A percentile compares a stretch with the other conserved stretches of the same genome.
Conservation (phyloP, 2,797 vertebrate genomes). For the Pangasius djambal region DNA sequence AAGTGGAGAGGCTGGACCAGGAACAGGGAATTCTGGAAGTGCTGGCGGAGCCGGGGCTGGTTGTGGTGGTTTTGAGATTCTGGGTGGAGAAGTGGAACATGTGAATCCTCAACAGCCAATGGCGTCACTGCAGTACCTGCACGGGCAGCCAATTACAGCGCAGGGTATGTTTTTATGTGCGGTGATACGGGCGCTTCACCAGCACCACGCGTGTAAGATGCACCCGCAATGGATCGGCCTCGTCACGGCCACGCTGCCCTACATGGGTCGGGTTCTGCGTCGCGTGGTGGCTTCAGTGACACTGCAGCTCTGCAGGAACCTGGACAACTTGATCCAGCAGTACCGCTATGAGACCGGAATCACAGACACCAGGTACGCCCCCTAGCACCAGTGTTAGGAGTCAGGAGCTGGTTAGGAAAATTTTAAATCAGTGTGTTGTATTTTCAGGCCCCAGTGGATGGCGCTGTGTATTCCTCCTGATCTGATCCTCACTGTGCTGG, state of each 20-base stretch:
- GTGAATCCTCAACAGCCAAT: conserved; percentile 95
- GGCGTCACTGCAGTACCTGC: conserved; percentile 94
- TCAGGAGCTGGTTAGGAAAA: not conserved
- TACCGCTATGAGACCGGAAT: conserved; percentile 93
- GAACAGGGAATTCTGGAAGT: conserved; percentile 70
- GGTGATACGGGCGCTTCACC: conserved; percentile 94
- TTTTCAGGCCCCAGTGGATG: conserved; percentile 90
- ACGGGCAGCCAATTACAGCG: conserved; percentile 94
- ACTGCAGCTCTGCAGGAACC: conserved; percentile 94
- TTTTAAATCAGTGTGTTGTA: not conserved
- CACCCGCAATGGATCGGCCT: conserved; percentile 97
- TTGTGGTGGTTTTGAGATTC: conserved; percentile 86
- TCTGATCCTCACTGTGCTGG: conserved; percentile 92
- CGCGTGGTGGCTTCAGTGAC: conserved; percentile 95
- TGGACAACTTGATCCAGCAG: conserved; percentile 96
- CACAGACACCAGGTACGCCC: conserved; percentile 84
- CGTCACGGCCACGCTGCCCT: conserved; percentile 94
- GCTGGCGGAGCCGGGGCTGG: conserved; percentile 66
- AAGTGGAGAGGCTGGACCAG: conserved; percentile 74
- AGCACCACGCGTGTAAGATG: conserved; percentile 97
- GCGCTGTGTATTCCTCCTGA: conserved; percentile 94
- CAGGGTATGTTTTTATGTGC: conserved; percentile 99
- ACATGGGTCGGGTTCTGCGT: conserved; percentile 94
- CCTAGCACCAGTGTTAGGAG: no score
- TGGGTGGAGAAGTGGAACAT: conserved; percentile 89